phyloP scores from a whole-genome alignment of 2,888 invertebrate species.

The Phania funesta region DNA sequence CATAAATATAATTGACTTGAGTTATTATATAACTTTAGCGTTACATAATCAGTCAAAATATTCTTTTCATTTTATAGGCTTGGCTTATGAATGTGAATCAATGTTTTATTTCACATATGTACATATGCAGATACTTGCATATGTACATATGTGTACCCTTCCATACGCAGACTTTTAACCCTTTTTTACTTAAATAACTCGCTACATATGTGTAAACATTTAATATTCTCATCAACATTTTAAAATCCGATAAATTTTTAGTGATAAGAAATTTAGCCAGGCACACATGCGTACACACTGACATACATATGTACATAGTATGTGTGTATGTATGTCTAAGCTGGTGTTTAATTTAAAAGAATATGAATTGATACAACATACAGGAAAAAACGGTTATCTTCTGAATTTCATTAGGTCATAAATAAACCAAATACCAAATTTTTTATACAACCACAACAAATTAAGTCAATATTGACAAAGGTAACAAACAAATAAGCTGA shows the following conservation, averaged over 20 bases:
- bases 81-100: neutral
- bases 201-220: slow-evolving; percentile 22
- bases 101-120: neutral
- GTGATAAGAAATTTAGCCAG: slow-evolving; percentile 36
- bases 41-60: neutral
- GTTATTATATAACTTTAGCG: neutral
- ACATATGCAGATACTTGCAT: too few species aligned
- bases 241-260: slow-evolving; percentile 28
- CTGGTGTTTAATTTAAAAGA: slow-evolving; percentile 23
- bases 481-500: slow-evolving; percentile 54
- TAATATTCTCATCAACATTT: slow-evolving; percentile 35
- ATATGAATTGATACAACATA: slow-evolving; percentile 6
- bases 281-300: neutral
- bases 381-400: slow-evolving; percentile 28
- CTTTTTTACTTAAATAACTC: slow-evolving; percentile 25
- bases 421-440: slow-evolving; percentile 48
- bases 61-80: slow-evolving; percentile 4
- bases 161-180: slow-evolving; percentile 18
- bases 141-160: too few species aligned
- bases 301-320: neutral
- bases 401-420: slow-evolving; percentile 49
- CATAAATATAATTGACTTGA: neutral
- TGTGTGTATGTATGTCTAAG: neutral
- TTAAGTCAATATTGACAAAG: slow-evolving; percentile 66
- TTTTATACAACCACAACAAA: slow-evolving; percentile 36